Evolutionary conservation across 2,888 invertebrate genomes (phyloP).

Genomic region (Clistopyga incitator): DNA sequence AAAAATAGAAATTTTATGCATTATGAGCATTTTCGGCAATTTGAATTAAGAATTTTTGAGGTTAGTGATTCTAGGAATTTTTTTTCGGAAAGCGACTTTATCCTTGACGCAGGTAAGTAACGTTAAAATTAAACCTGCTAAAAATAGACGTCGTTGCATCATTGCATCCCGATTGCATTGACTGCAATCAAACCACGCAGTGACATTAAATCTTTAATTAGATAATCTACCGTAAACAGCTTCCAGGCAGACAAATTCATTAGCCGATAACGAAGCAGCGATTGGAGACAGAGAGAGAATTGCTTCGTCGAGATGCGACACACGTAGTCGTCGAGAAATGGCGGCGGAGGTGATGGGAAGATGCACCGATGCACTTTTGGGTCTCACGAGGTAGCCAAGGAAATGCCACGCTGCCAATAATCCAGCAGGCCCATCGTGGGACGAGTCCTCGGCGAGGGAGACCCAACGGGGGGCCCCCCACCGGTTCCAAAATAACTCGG

Average conservation of each 20-base stretch:
- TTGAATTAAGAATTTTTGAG: no score
- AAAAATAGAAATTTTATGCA: no score
- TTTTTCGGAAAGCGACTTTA: no score
- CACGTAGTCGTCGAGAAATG: neutral
- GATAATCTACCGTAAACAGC: constrained; percentile 54
- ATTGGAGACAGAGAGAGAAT: neutral
- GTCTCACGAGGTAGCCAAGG: constrained; percentile 29
- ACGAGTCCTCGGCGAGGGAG: constrained; percentile 26
- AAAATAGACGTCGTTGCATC: neutral
- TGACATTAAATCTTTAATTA: constrained; percentile 58
- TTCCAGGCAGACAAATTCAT: constrained; percentile 56
- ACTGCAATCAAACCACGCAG: neutral
- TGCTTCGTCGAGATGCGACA: constrained; percentile 46
- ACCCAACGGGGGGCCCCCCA: constrained; percentile 47
- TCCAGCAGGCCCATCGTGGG: constrained; percentile 29
- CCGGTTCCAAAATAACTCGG: constrained; percentile 59
- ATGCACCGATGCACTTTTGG: constrained; percentile 46
- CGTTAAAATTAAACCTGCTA: neutral
- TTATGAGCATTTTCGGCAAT: no score
- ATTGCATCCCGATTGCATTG: neutral
- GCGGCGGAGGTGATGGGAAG: constrained; percentile 11
- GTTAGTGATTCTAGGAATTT: no score
- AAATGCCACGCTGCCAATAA: constrained; percentile 47
- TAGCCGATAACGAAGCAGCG: constrained; percentile 48
- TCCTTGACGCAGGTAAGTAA: neutral